Percentiles rank a stretch among this genome's conserved stretches.
Conservation (phyloP, 2,888 invertebrate genomes). For the Alitta virens region DNA sequence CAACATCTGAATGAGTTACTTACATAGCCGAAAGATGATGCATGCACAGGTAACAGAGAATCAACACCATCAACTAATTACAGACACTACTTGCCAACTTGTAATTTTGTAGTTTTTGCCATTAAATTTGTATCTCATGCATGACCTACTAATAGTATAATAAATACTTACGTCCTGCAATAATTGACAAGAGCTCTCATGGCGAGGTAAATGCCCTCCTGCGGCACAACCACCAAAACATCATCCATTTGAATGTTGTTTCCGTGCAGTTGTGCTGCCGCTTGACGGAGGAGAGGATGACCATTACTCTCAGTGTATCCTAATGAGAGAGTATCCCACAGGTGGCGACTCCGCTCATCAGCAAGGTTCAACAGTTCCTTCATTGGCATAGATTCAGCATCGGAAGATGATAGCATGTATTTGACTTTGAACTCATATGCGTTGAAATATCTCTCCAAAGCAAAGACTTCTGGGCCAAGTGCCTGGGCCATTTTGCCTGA, state of each 20-base stretch:
- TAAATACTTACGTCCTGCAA: slow-evolving; percentile 15
- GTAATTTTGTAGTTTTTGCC: no score
- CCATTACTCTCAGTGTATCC: slow-evolving; percentile 28
- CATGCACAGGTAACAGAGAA: no score
- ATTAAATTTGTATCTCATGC: no score
- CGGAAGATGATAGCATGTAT: slow-evolving; percentile 27
- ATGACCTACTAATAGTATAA: no score
- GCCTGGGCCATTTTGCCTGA: no score
- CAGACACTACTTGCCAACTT: no score
- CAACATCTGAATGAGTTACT: no score
- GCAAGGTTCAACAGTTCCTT: slow-evolving; percentile 23
- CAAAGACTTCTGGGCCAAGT: slow-evolving; percentile 13
- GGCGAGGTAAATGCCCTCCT: slow-evolving; percentile 30
- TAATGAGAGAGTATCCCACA: slow-evolving; percentile 26
- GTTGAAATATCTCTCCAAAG: slow-evolving; percentile 26
- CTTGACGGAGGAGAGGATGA: slow-evolving; percentile 23
- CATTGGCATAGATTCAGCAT: slow-evolving; percentile 25
- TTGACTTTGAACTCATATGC: slow-evolving; percentile 24
- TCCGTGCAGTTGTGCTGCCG: slow-evolving; percentile 20
- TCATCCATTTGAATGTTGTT: slow-evolving; percentile 10
- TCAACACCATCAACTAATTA: no score
- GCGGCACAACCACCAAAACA: slow-evolving; percentile 22
- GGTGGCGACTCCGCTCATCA: slow-evolving; percentile 16
- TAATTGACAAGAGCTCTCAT: slow-evolving; percentile 25
- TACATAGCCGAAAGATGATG: no score